Evolutionary conservation across 2,888 invertebrate species (phyloP).

Genomic region (Allolobophora icterica): DNA sequence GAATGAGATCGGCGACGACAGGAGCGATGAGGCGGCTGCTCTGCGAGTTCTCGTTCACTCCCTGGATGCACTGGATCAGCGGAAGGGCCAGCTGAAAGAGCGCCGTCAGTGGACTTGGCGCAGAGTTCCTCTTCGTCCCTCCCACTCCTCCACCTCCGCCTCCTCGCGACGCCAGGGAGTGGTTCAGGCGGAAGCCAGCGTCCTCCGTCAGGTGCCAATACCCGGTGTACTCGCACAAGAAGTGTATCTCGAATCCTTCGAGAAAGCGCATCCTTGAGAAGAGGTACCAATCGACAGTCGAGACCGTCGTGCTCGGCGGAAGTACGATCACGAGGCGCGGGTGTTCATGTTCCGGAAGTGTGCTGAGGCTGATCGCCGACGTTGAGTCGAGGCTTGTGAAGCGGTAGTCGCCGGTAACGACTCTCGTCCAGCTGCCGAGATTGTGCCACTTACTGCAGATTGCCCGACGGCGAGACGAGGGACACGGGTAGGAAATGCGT

Average conservation of each 20-base stretch:
- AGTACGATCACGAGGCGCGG: constrained; percentile 51
- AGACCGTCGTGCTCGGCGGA: constrained; percentile 48
- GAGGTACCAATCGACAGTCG: constrained; percentile 51
- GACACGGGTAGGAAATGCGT: constrained; percentile 43
- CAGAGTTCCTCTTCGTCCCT: constrained; percentile 30
- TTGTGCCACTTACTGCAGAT: constrained; percentile 52
- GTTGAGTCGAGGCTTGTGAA: constrained; percentile 41
- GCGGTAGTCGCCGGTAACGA: constrained; percentile 50
- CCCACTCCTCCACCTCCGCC: background rate
- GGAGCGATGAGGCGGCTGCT: constrained; percentile 50
- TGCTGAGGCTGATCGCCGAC: constrained; percentile 42
- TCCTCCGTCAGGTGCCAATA: constrained; percentile 52
- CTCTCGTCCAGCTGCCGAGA: constrained; percentile 52
- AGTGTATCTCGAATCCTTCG: constrained; percentile 52
- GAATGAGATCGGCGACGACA: constrained; percentile 49
- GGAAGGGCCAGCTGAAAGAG: constrained; percentile 49
- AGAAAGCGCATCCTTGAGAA: constrained; percentile 49
- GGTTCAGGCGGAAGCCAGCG: constrained; percentile 49
- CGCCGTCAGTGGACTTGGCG: constrained; percentile 47
- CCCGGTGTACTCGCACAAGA: constrained; percentile 52
- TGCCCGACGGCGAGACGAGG: constrained; percentile 46
- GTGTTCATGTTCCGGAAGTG: constrained; percentile 51
- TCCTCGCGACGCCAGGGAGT: constrained; percentile 37
- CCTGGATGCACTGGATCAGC: constrained; percentile 51
- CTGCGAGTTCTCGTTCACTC: constrained; percentile 47